Conservation (phyloP, 2,797 vertebrate species). For the Schizopygopsis malacanthus region DNA sequence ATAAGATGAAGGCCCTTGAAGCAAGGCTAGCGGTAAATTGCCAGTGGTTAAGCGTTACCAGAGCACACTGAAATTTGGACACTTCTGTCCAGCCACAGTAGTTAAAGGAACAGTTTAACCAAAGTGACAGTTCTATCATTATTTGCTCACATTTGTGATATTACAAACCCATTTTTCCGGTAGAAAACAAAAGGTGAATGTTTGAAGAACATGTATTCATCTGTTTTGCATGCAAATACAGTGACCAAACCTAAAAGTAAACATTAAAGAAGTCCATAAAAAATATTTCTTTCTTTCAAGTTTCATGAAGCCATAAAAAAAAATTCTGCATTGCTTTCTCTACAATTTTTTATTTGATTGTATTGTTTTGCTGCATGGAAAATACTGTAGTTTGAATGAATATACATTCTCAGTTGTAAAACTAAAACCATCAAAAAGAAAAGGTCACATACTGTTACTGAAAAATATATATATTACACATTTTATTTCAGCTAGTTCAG, state of each 20-base stretch:
- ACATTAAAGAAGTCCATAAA: background rate
- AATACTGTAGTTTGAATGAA: too few relatives aligned
- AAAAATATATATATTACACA: too few relatives aligned
- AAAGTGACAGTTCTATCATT: background rate
- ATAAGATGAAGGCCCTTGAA: slow-evolving; percentile 28
- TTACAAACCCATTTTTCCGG: background rate
- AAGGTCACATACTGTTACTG: too few relatives aligned
- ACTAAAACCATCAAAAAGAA: too few relatives aligned
- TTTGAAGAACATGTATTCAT: background rate
- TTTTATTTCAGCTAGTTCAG: too few relatives aligned
- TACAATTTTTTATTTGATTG: too few relatives aligned
- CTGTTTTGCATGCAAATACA: background rate
- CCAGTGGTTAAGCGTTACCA: slow-evolving; percentile 23
- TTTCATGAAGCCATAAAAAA: too few relatives aligned
- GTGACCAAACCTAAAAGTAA: background rate
- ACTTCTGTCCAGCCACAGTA: slow-evolving; percentile 33
- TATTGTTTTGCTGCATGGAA: too few relatives aligned
- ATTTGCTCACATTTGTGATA: background rate
- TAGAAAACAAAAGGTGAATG: background rate
- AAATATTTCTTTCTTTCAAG: too few relatives aligned
- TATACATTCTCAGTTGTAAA: too few relatives aligned
- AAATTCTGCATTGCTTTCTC: too few relatives aligned
- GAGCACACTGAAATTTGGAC: slow-evolving; percentile 16
- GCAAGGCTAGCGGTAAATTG: slow-evolving; percentile 24
- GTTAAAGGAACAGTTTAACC: background rate